Evolutionary conservation across 2,113 vertebrate species (phyloP).

Genomic region (Alouatta palliata): DNA sequence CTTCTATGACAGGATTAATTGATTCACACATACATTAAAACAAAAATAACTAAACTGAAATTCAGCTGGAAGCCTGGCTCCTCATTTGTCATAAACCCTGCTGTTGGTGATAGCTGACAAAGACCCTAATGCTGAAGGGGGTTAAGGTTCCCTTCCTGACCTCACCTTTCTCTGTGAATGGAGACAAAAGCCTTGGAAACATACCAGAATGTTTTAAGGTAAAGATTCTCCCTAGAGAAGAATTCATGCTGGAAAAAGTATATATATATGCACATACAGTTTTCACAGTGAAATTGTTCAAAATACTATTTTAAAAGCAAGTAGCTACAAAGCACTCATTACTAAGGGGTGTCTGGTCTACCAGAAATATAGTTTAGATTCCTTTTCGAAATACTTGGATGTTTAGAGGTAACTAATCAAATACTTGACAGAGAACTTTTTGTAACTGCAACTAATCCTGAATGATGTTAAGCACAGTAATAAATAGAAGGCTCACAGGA

Average conservation of each 20-base stretch:
- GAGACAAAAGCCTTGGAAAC: neutral
- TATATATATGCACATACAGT: neutral
- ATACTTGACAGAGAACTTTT: neutral
- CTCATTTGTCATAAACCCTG: constrained; percentile 90
- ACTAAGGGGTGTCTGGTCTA: neutral
- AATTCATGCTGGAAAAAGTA: neutral
- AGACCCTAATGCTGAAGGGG: constrained; percentile 2
- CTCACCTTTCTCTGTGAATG: constrained; percentile 30
- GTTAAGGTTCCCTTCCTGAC: constrained; percentile 47
- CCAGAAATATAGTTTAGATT: neutral
- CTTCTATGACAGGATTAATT: constrained; percentile 99
- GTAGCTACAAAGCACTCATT: neutral
- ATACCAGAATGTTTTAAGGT: neutral
- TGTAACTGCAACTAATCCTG: neutral
- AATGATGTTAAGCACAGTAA: neutral
- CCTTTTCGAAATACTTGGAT: neutral
- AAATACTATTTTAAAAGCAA: neutral
- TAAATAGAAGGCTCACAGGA: neutral
- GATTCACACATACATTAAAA: constrained; percentile 99
- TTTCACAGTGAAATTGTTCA: neutral
- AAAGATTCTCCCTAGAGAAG: neutral
- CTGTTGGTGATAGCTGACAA: constrained; percentile 76
- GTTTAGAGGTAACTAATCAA: constrained; percentile 7
- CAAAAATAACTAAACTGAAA: constrained; percentile 96
- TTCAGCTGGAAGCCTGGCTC: constrained; percentile 91